Base-by-base conservation (phyloP, 2,888 invertebrate genomes). In the Nomada lathburiana region DNA sequence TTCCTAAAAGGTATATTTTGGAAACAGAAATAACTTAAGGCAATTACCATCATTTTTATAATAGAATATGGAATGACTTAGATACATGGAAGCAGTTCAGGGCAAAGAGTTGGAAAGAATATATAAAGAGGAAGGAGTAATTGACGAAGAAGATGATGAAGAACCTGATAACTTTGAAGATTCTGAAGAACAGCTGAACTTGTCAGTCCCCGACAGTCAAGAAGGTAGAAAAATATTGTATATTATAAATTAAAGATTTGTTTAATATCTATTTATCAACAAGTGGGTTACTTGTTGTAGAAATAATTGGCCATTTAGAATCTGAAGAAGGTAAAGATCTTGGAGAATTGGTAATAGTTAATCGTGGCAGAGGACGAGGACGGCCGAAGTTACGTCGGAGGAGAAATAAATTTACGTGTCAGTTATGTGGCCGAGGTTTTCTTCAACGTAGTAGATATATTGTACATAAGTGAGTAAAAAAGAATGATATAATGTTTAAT, bases 31-130 rank as follows among this genome's bases (percentile, higher is more conserved):
- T 57, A 42, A 9, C 20, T 52, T 0, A 11, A 20, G 13, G 7
- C 63, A 59, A 52, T 67, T 64, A 3, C 52, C 60, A 67, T 67
- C n/a, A 62, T 68, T 67, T 44, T 70, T 79, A 59, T 76, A 72
- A 73, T 44, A 76, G 63, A 76, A 62, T 62, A 1, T 60, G 55
- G 2, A 57, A 65, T 68, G n/a, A 47, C 52, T 70, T 73, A 94
- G 94, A 82, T 94, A 93, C 80, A 93, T 92, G 87, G 94, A 94
- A 89, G 93, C 94, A 62, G 94, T 92, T 36, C 94, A 97, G 95
- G 97, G 97, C 5, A 96, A 96, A 92, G 97, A 97, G 93, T 94
- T 97, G 68, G 97, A 97, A 89, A 95, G 96, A 85, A 96, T 97
- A 86, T 96, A 97, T 87, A 95, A 95, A 88, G 96, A 97, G 89